Conservation (phyloP, 2,797 vertebrate species). For the Centroberyx gerrardi region DNA sequence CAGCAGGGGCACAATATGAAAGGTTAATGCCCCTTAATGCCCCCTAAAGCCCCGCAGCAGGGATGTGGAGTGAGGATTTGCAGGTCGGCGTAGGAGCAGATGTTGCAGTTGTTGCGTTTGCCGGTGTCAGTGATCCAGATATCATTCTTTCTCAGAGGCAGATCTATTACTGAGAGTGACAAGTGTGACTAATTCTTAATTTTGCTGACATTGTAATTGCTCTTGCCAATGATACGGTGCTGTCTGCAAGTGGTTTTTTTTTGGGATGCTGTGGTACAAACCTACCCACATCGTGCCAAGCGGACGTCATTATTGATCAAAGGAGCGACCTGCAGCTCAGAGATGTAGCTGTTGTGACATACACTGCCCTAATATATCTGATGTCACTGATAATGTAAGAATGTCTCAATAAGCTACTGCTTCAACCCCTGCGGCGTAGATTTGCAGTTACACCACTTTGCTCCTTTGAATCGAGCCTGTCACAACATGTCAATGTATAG, state of each 20-base stretch:
- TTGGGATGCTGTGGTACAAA: not conserved
- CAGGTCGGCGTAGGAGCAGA: no score
- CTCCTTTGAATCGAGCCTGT: conserved; percentile 30
- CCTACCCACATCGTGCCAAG: not conserved
- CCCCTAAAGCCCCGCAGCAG: no score
- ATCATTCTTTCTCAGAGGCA: no score
- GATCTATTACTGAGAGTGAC: no score
- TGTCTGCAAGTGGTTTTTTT: not conserved
- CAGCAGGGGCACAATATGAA: no score
- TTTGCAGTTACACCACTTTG: not conserved
- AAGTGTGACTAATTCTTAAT: no score
- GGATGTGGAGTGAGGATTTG: no score
- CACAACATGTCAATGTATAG: conserved; percentile 41
- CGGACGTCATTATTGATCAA: conserved; percentile 1
- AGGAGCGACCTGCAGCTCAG: not conserved
- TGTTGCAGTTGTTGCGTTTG: no score
- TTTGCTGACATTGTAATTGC: not conserved
- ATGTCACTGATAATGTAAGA: conserved; percentile 28
- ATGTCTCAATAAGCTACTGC: conserved; percentile 14
- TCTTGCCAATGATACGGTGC: not conserved
- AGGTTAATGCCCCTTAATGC: no score
- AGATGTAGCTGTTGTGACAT: not conserved
- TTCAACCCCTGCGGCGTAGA: conserved; percentile 13
- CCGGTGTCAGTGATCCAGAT: no score
- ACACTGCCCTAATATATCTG: not conserved